phyloP scores from a whole-genome alignment of 2,797 vertebrate genomes.

The Balearica regulorum region DNA sequence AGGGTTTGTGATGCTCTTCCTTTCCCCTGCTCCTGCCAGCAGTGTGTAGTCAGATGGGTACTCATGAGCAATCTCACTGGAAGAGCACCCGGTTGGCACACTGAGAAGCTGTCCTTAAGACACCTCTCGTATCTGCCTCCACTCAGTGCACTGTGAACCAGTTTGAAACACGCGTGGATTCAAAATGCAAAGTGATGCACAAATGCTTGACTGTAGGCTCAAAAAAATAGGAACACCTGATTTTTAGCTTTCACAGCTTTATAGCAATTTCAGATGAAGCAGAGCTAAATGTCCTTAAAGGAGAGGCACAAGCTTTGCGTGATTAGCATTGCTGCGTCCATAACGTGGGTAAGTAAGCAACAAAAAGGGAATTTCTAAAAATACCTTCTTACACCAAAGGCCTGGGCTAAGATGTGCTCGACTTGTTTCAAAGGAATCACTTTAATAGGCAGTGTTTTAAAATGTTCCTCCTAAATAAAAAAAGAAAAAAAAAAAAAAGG shows the following conservation, averaged over 20 bases:
- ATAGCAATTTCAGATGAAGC: neutral
- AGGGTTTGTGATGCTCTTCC: neutral
- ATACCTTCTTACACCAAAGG: neutral
- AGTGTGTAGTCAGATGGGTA: neutral
- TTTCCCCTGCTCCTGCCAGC: neutral
- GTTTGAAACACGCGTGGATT: neutral
- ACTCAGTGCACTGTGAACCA: neutral
- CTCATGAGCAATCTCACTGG: neutral
- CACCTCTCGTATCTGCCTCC: slow-evolving; percentile 17
- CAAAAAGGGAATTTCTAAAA: neutral
- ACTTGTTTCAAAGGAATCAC: neutral
- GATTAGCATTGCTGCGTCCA: neutral
- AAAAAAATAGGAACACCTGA: neutral
- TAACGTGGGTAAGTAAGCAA: neutral
- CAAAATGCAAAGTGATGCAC: neutral
- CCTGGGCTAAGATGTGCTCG: neutral
- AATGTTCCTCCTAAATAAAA: neutral
- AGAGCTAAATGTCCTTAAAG: neutral
- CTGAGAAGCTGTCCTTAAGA: slow-evolving; percentile 5
- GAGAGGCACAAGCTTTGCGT: neutral
- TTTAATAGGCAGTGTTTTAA: neutral
- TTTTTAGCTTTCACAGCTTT: neutral
- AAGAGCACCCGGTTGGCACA: neutral
- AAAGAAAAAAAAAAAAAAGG: neutral
- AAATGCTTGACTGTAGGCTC: neutral